Evolutionary conservation across 2,113 vertebrate species (phyloP), one percentile per base, ranked within the genome.

Genomic region (Heptranchias perlo): DNA sequence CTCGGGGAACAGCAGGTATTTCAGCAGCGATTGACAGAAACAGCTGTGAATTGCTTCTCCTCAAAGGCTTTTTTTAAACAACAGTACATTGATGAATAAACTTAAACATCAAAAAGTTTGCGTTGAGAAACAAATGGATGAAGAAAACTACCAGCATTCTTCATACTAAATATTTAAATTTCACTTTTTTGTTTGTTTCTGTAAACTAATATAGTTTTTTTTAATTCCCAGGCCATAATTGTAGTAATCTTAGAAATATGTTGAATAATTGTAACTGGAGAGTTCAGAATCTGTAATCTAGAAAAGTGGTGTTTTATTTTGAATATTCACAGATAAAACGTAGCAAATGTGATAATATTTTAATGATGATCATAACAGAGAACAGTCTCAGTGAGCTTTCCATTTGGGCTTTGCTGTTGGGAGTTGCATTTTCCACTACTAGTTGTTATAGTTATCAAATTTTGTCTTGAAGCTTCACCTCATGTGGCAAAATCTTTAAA

Each of bases 11-110:
- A 54, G 49, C 87, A 64, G 61, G 58, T 62, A 64, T 39, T 93
- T 61, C 91, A 93, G n/a, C 14, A 93, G 61, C 58, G 44, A 64
- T 93, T 93, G 61, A 93, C 44, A 93, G 61, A 92, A 93, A 64
- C 61, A 91, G 58, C 91, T 64, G n/a, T 44, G n/a, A 44, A 93
- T 23, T 35, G 28, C 23, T 92, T 61, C 52, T 61, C 11, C 91
- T 39, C n/a, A 16, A 64, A 62, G 6, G 2, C 28, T 44, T n/a
- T 91, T 91, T 91, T 54, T 10, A 13, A 91, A 28, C 31, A 93
- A 92, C 35, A 92, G 89, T 54, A 13, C 52, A n/a, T 82, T 82
- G 76, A 23, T 47, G 23, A 86, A 47, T 86, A 86, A 44, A 44
- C 21, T 21, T 84, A 44, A 47, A 84, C 35, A 84, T 84, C 39